Conservation (phyloP, 1,140 invertebrate species). For the Cydia pomonella region DNA sequence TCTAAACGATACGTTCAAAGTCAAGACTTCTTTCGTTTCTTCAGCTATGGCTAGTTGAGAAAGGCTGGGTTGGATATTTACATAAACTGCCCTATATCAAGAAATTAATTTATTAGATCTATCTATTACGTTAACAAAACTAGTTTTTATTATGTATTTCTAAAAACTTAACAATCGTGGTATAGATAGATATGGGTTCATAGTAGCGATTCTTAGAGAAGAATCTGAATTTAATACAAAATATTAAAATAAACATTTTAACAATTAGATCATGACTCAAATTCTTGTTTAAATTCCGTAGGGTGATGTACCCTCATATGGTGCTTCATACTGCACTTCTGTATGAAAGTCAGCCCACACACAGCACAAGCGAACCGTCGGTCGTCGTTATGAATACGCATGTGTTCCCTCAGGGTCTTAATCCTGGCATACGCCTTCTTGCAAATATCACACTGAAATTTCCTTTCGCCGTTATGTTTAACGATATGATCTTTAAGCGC, state of each 20-base stretch:
- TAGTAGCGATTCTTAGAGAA: neutral
- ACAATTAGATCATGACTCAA: neutral
- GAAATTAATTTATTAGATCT: neutral
- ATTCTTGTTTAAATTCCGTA: conserved; percentile 34
- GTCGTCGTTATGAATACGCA: conserved; percentile 75
- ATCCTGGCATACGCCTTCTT: conserved; percentile 79
- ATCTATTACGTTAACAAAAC: neutral
- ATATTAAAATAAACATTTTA: neutral
- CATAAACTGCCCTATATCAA: neutral
- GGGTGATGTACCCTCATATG: conserved; percentile 71
- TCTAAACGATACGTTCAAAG: neutral
- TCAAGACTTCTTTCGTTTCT: neutral
- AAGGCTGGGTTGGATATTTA: neutral
- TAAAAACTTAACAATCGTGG: neutral
- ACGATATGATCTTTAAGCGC: conserved; percentile 66
- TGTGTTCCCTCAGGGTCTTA: conserved; percentile 80
- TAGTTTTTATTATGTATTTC: neutral
- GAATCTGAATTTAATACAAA: too few species aligned
- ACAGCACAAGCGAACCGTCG: conserved; percentile 72
- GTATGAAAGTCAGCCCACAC: conserved; percentile 80
- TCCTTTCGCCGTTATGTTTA: conserved; percentile 60
- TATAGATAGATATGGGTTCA: neutral
- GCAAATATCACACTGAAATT: conserved; percentile 71
- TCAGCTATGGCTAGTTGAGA: neutral
- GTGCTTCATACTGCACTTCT: conserved; percentile 72